A percentile compares a stretch with the other conserved stretches of the same genome.
Evolutionary conservation across 1,140 invertebrate genomes (phyloP).

Genomic region (Scaptomyza hsui): DNA sequence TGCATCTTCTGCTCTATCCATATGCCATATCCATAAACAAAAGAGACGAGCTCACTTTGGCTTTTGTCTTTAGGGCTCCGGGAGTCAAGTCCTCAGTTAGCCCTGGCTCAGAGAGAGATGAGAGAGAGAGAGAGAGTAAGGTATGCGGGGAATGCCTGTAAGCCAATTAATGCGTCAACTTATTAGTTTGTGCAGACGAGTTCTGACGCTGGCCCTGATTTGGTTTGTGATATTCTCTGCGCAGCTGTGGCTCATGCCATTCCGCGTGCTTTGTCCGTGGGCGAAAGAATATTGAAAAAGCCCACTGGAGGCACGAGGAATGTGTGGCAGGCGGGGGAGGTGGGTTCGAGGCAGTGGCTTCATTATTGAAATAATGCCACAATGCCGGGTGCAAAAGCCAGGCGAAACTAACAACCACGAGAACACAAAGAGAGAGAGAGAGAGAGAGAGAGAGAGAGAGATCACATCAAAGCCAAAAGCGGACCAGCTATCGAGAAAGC

Average conservation of each 20-base stretch:
- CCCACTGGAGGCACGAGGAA: constrained; percentile 27
- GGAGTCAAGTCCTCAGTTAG: constrained; percentile 9
- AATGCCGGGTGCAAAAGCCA: constrained; percentile 21
- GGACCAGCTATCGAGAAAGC: constrained; percentile 47
- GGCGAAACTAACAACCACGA: constrained; percentile 45
- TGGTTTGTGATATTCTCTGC: neutral
- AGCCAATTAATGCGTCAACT: constrained; percentile 79
- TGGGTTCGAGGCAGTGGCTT: constrained; percentile 49
- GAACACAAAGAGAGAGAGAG: constrained; percentile 18
- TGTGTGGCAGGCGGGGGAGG: constrained; percentile 16
- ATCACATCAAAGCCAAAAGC: constrained; percentile 50
- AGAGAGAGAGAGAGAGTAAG: constrained; percentile 9
- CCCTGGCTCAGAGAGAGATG: neutral
- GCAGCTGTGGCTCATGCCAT: constrained; percentile 58
- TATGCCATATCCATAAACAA: neutral
- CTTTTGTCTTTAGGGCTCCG: constrained; percentile 10
- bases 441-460: neutral
- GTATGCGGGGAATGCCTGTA: constrained; percentile 68
- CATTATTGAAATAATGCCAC: constrained; percentile 73
- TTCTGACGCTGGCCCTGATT: neutral
- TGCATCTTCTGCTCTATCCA: no score
- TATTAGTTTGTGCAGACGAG: constrained; percentile 62
- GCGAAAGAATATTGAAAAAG: constrained; percentile 18
- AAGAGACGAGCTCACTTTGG: neutral
- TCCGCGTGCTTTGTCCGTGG: constrained; percentile 56